Base-by-base conservation (phyloP, 2,797 vertebrate genomes). In the Gymnocypris eckloni region DNA sequence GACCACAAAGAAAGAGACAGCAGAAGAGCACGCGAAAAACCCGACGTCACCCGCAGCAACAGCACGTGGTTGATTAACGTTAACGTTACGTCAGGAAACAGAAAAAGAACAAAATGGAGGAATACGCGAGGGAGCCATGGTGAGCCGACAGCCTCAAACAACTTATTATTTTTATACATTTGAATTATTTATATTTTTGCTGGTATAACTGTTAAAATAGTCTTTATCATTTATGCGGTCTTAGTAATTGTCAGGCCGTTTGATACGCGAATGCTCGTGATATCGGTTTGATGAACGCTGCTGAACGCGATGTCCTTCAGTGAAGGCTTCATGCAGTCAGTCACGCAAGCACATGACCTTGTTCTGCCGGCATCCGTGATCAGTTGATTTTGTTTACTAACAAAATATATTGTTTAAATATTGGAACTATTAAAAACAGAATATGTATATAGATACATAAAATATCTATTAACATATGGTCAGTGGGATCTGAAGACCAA, bases 101-200 rank as follows among this genome's bases (percentile, higher is more conserved):
- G 86, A 83, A 6, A 87, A 85, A 92, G 93, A 94, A 95, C 94
- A 97, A 98, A 95, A 98, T 99, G 98, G 97, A 98, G 96, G 98
- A 99, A 73, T 98, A 98, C 88, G 97, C 97, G 10, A 96, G 98
- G 22, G 98, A 98, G 41, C 98, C 98, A 0, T 99, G 98, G 98
- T 99, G 90, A 97, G 96, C 89, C 66, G 22, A 41, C 22, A 25
- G 59, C 4, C n/a, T 48, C 9, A 37, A 70, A 73, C 10, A 28
- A 66, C 33, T 28, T 20, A 2, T 64, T 64, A 2, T 39, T 22
- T 22, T 10, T 33, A 33, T 18, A 0, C 22, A 25, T 50, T 61
- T 41, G 12, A 4, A 8, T 15, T 6, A 43, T 66, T 81, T 66
- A 4, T 79, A 37, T 78, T 45, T 37, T 76, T 33, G 13, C n/a